Percentiles rank a stretch among this genome's conserved stretches.
phyloP scores from a whole-genome alignment of 2,113 vertebrate species.

The Pedetes capensis region DNA sequence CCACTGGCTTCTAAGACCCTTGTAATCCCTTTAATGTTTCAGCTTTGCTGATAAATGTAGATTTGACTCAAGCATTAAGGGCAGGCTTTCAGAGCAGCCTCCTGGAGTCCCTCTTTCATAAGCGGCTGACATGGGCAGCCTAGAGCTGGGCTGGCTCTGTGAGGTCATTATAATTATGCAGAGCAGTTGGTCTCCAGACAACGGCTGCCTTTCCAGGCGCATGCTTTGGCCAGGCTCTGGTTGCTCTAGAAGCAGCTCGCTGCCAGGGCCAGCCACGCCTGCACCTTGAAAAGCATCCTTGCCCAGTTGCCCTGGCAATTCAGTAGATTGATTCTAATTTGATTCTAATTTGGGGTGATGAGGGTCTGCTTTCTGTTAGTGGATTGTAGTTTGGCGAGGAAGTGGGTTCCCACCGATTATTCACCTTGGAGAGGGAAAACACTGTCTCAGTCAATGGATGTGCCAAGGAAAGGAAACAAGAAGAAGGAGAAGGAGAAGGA shows the following conservation, averaged over 20 bases:
- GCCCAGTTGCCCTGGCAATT: constrained; percentile 47
- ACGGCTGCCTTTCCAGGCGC: constrained; percentile 53
- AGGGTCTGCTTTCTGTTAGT: not conserved
- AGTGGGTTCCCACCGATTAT: constrained; percentile 34
- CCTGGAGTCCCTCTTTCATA: constrained; percentile 61
- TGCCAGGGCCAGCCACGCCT: constrained; percentile 38
- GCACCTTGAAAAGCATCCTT: constrained; percentile 67
- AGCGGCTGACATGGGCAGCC: constrained; percentile 60
- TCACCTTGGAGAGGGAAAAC: constrained; percentile 32
- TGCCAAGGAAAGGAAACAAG: not conserved
- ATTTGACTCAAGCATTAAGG: constrained; percentile 59
- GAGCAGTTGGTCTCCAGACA: constrained; percentile 16
- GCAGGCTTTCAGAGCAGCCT: constrained; percentile 60
- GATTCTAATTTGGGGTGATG: constrained; percentile 36
- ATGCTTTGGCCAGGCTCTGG: constrained; percentile 4
- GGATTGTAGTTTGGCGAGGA: constrained; percentile 37
- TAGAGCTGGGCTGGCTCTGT: constrained; percentile 80
- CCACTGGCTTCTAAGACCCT: constrained; percentile 66
- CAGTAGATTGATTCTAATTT: constrained; percentile 51
- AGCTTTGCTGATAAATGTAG: constrained; percentile 80
- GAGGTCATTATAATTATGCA: constrained; percentile 12
- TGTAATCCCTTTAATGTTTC: constrained; percentile 78
- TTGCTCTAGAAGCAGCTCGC: constrained; percentile 10
- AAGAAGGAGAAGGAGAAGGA: too few species aligned
- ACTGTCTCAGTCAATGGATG: not conserved